Percentiles rank a stretch among this genome's conserved stretches.
Conservation (phyloP, 1,140 invertebrate genomes). For the Tetraneura akinire region DNA sequence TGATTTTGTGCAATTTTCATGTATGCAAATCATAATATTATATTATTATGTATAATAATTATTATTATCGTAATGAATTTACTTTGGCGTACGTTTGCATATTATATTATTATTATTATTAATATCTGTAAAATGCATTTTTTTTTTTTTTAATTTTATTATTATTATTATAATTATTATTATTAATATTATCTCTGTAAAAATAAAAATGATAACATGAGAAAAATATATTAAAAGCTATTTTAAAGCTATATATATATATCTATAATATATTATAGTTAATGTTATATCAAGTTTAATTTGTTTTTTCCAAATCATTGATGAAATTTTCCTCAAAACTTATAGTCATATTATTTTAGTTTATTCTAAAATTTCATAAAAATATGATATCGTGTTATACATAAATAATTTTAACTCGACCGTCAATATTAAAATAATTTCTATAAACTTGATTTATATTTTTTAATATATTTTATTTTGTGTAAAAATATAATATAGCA, state of each 20-base stretch:
- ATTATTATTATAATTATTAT: constrained; percentile 1
- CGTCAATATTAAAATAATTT: too few relatives aligned
- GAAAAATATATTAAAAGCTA: constrained; percentile 13
- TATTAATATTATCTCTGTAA: not conserved
- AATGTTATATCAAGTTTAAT: not conserved
- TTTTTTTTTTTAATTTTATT: not conserved
- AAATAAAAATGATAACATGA: not conserved
- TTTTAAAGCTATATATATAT: constrained; percentile 1
- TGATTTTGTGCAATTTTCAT: constrained; percentile 45
- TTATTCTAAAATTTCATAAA: too few relatives aligned
- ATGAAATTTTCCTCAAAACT: too few relatives aligned
- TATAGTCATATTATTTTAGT: too few relatives aligned
- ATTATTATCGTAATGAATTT: not conserved
- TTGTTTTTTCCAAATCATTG: not conserved
- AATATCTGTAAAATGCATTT: constrained; percentile 23
- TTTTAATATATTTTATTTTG: too few relatives aligned
- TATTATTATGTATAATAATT: too few relatives aligned
- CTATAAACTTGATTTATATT: too few relatives aligned
- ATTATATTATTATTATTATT: not conserved
- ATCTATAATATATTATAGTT: too few relatives aligned
- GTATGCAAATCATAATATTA: not conserved
- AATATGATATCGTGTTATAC: too few relatives aligned
- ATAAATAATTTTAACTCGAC: too few relatives aligned
- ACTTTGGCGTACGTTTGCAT: not conserved
- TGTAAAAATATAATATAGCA: too few relatives aligned